These are phyloP conservation scores for Craniophora ligustri DNA, from an alignment of 2,888 invertebrate species.

Conservation along the genomic window DNA sequence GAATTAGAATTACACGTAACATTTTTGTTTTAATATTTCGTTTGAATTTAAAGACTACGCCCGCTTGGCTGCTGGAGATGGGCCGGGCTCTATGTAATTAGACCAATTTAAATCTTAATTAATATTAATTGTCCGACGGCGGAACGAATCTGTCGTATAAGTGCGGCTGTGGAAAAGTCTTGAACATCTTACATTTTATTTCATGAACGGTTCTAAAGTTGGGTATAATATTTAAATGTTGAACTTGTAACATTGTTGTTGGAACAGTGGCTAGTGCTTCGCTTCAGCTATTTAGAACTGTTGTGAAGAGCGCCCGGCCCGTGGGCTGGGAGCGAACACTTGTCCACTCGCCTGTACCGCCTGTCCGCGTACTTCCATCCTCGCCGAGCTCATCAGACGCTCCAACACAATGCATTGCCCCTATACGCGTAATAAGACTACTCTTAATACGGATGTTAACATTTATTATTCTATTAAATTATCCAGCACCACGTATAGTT, in stretches of 20 bases:
- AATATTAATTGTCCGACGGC: slow-evolving; percentile 88
- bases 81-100: slow-evolving; percentile 86
- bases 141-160: slow-evolving; percentile 86
- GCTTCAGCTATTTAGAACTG: slow-evolving; percentile 61
- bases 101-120: slow-evolving; percentile 89
- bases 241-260: slow-evolving; percentile 47
- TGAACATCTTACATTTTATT: slow-evolving; percentile 58
- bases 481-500: slow-evolving; percentile 52
- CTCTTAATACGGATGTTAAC: slow-evolving; percentile 86
- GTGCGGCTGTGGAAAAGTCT: slow-evolving; percentile 74
- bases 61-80: slow-evolving; percentile 76
- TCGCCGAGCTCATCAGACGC: slow-evolving; percentile 75
- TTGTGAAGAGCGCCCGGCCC: slow-evolving; percentile 59
- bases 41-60: slow-evolving; percentile 71
- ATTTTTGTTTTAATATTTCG: slow-evolving; percentile 66
- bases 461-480: slow-evolving; percentile 84
- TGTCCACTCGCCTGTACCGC: slow-evolving; percentile 75
- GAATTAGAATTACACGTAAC: slow-evolving; percentile 34
- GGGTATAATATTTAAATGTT: slow-evolving; percentile 35
- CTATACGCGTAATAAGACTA: slow-evolving; percentile 59
- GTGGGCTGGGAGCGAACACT: slow-evolving; percentile 59
- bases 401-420: slow-evolving; percentile 81
- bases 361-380: slow-evolving; percentile 78
- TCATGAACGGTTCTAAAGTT: slow-evolving; percentile 43
- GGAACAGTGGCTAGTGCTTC: slow-evolving; percentile 50